Conservation (phyloP, 2,113 vertebrate genomes). For the Lates calcarifer region DNA sequence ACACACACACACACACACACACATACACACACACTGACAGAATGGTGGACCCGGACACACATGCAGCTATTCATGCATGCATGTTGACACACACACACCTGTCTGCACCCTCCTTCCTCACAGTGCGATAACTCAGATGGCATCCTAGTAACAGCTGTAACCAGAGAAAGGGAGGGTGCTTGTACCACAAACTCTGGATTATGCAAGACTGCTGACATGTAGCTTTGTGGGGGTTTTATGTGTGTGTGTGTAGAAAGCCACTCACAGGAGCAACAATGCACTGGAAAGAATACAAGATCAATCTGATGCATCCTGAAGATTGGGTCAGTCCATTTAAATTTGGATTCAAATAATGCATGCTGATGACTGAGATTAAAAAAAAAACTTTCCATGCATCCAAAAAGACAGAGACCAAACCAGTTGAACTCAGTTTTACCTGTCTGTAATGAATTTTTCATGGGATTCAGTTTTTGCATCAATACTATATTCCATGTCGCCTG, state of each 20-base stretch:
- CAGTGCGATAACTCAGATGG: conserved; percentile 56
- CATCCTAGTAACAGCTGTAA: conserved; percentile 69
- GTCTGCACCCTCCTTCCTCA: conserved; percentile 60
- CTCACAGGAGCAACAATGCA: not conserved
- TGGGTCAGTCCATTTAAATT: not conserved
- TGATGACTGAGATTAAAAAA: not conserved
- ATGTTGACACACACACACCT: conserved; percentile 56
- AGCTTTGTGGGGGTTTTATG: conserved; percentile 9
- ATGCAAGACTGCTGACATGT: conserved; percentile 44
- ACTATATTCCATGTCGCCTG: conserved; percentile 43
- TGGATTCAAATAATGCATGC: conserved; percentile 11
- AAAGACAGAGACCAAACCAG: conserved; percentile 13
- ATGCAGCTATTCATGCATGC: conserved; percentile 46
- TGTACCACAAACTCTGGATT: conserved; percentile 26
- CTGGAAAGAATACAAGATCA: conserved; percentile 9
- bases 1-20: conserved; percentile 34
- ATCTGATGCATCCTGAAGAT: not conserved
- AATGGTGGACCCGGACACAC: conserved; percentile 41
- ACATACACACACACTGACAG: conserved; percentile 33
- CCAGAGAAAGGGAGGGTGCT: conserved; percentile 37
- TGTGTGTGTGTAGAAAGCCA: not conserved
- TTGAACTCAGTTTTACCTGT: conserved; percentile 41
- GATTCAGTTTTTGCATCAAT: conserved; percentile 34
- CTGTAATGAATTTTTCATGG: conserved; percentile 49
- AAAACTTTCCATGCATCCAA: not conserved